Conservation (phyloP, 2,888 invertebrate genomes). For the Zelleria hepariella region DNA sequence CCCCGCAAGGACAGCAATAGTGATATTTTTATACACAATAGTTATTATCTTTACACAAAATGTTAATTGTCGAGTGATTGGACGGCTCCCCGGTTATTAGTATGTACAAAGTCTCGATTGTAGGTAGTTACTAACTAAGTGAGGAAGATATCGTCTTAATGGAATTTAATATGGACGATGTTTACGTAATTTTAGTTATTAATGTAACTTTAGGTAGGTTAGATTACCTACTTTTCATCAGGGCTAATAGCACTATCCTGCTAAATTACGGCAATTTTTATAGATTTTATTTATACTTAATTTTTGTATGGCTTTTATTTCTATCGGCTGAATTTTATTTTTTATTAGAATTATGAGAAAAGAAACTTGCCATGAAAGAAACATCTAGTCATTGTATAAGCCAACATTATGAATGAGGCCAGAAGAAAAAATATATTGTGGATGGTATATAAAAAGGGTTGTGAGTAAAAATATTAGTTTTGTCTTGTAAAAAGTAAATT, state of each 20-base stretch:
- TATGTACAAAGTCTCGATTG: slow-evolving; percentile 55
- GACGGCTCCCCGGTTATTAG: slow-evolving; percentile 69
- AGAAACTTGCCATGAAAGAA: slow-evolving; percentile 47
- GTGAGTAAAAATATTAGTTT: slow-evolving; percentile 63
- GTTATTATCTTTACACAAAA: slow-evolving; percentile 64
- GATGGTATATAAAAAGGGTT: slow-evolving; percentile 39
- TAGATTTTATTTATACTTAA: not conserved
- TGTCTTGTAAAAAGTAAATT: slow-evolving; percentile 39
- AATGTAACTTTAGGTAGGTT: not conserved
- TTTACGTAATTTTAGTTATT: not conserved
- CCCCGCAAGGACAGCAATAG: slow-evolving; percentile 44
- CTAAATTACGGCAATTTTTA: no score
- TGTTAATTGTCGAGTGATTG: slow-evolving; percentile 67
- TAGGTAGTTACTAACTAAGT: slow-evolving; percentile 16
- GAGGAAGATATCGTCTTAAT: not conserved
- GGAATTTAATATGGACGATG: not conserved
- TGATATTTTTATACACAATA: slow-evolving; percentile 70
- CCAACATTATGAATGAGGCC: slow-evolving; percentile 43
- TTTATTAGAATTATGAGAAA: slow-evolving; percentile 20
- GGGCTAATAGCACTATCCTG: not conserved
- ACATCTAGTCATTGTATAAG: slow-evolving; percentile 54
- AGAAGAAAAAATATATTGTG: slow-evolving; percentile 35
- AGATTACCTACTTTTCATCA: not conserved
- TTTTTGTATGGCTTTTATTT: slow-evolving; percentile 14
- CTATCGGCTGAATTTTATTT: slow-evolving; percentile 16